phyloP scores from a whole-genome alignment of 2,113 vertebrate genomes.

The Trichechus manatus region DNA sequence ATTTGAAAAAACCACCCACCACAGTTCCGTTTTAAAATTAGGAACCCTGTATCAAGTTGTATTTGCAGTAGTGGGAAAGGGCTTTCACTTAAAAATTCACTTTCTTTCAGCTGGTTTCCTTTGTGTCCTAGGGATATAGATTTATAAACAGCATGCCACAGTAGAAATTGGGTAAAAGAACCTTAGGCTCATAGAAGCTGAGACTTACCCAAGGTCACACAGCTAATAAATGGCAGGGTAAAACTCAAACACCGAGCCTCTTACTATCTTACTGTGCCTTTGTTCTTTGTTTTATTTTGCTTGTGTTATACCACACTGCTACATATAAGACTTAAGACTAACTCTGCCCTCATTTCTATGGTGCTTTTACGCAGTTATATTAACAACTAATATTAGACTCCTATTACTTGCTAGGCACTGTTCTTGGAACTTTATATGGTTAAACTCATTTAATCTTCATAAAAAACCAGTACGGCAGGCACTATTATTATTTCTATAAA shows the following conservation, averaged over 20 bases:
- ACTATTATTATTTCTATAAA: background rate
- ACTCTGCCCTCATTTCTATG: conserved; percentile 30
- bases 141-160: background rate
- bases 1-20: background rate
- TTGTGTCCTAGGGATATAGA: background rate
- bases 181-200: background rate
- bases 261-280: background rate
- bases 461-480: background rate
- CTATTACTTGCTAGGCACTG: background rate
- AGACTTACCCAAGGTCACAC: background rate
- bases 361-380: background rate
- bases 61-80: background rate
- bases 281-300: background rate
- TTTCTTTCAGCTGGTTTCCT: background rate
- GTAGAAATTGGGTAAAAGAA: conserved; percentile 41
- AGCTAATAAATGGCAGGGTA: background rate
- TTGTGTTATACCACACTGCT: background rate
- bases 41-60: background rate
- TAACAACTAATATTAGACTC: background rate
- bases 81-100: background rate
- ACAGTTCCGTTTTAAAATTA: background rate
- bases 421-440: background rate
- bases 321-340: background rate
- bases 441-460: conserved; percentile 16
- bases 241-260: background rate